Conservation (phyloP, 1,140 invertebrate species). For the Lamellibrachia luymesi region DNA sequence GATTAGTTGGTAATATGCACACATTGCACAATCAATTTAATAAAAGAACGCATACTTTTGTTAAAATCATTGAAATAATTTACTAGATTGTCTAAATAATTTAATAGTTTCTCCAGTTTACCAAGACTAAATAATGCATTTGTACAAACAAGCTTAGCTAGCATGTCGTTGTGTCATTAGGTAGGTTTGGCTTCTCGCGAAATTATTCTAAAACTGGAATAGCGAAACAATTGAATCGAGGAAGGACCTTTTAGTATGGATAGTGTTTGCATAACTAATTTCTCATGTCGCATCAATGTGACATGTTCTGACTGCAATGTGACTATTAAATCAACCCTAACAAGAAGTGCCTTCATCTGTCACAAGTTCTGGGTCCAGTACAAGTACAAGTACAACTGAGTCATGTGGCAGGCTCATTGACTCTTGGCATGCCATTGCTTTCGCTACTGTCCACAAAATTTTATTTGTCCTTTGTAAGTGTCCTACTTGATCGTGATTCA, state of each 20-base stretch:
- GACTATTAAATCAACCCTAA: neutral
- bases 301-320: neutral
- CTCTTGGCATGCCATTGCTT: neutral
- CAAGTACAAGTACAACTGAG: neutral
- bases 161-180: too few species aligned
- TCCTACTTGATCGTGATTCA: neutral
- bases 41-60: too few species aligned
- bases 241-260: neutral
- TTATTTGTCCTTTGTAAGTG: neutral
- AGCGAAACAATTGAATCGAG: too few species aligned
- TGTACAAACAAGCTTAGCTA: too few species aligned
- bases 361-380: neutral
- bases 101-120: too few species aligned
- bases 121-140: too few species aligned
- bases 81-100: too few species aligned
- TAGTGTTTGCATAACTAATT: neutral
- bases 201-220: too few species aligned
- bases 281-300: neutral
- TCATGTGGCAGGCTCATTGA: neutral
- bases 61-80: too few species aligned
- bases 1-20: too few species aligned
- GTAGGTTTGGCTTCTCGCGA: too few species aligned
- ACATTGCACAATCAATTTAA: too few species aligned
- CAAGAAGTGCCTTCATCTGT: neutral
- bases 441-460: neutral